Evolutionary conservation across 2,797 vertebrate species (phyloP).

Genomic region (Neostethus bicornis): DNA sequence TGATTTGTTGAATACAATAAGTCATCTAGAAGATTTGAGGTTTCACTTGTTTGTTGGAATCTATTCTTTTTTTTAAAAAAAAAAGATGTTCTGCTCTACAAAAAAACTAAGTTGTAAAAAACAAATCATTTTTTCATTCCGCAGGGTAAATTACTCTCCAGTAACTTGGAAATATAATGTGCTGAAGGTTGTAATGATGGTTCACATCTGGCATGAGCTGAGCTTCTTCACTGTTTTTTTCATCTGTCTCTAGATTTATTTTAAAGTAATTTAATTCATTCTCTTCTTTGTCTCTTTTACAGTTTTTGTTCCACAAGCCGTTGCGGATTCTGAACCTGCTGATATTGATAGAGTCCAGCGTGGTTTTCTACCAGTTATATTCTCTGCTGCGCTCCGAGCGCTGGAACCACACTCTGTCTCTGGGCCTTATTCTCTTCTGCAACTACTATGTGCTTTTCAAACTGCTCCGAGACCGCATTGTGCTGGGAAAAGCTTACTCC

Average conservation of each 20-base stretch:
- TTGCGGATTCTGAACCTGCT: slow-evolving; percentile 98
- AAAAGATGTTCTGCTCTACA: too few species aligned
- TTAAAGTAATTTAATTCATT: background rate
- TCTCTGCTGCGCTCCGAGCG: slow-evolving; percentile 97
- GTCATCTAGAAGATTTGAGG: too few species aligned
- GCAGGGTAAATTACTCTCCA: too few species aligned
- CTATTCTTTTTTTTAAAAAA: too few species aligned
- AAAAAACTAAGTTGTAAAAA: too few species aligned
- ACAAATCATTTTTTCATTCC: too few species aligned
- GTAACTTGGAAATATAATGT: too few species aligned
- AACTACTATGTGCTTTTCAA: slow-evolving; percentile 99
- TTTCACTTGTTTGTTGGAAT: too few species aligned
- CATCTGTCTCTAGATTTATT: background rate
- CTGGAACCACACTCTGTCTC: slow-evolving; percentile 98
- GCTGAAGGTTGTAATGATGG: too few species aligned
- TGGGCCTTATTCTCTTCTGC: slow-evolving; percentile 98
- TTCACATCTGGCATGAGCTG: background rate
- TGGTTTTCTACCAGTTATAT: slow-evolving; percentile 97
- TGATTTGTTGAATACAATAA: too few species aligned
- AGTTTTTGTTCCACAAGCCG: slow-evolving; percentile 98
- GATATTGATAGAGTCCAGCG: slow-evolving; percentile 94
- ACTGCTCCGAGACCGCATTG: slow-evolving; percentile 95
- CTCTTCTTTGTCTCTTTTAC: slow-evolving; percentile 34
- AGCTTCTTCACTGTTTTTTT: background rate
- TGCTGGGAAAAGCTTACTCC: slow-evolving; percentile 96